Percentiles rank a stretch among this genome's conserved stretches.
Evolutionary conservation across 1,140 invertebrate genomes (phyloP).

Genomic region (Bombus huntii): DNA sequence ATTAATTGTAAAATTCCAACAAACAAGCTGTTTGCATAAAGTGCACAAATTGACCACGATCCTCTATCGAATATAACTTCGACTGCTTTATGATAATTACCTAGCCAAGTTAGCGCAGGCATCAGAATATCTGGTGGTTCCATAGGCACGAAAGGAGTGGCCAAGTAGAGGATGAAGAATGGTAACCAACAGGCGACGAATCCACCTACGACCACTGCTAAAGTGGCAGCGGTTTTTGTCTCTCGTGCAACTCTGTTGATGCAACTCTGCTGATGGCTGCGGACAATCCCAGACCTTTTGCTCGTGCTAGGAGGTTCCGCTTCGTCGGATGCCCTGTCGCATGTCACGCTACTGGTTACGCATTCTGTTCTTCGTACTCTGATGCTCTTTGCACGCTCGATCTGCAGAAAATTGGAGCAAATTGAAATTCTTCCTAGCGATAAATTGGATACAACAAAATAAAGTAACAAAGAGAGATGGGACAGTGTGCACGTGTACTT

Average conservation of each 20-base stretch:
- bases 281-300: constrained; percentile 64
- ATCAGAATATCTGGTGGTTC: constrained; percentile 84
- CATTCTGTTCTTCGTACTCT: constrained; percentile 49
- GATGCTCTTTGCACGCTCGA: constrained; percentile 59
- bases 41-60: neutral
- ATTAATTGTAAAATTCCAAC: neutral
- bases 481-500: neutral
- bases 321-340: constrained; percentile 53
- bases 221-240: constrained; percentile 94
- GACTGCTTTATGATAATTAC: constrained; percentile 71
- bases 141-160: constrained; percentile 87
- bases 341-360: constrained; percentile 19
- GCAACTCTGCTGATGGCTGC: constrained; percentile 72
- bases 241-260: constrained; percentile 84
- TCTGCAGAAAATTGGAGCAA: constrained; percentile 27
- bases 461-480: neutral
- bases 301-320: constrained; percentile 55
- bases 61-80: neutral
- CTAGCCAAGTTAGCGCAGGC: constrained; percentile 94
- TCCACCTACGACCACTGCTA: constrained; percentile 95
- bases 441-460: too few relatives aligned
- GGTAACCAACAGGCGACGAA: constrained; percentile 96
- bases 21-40: neutral
- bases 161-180: constrained; percentile 93
- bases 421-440: neutral